Evolutionary conservation across 1,140 invertebrate genomes (phyloP), one percentile per base, ranked within the genome.

Genomic region (Drosophila funebris): DNA sequence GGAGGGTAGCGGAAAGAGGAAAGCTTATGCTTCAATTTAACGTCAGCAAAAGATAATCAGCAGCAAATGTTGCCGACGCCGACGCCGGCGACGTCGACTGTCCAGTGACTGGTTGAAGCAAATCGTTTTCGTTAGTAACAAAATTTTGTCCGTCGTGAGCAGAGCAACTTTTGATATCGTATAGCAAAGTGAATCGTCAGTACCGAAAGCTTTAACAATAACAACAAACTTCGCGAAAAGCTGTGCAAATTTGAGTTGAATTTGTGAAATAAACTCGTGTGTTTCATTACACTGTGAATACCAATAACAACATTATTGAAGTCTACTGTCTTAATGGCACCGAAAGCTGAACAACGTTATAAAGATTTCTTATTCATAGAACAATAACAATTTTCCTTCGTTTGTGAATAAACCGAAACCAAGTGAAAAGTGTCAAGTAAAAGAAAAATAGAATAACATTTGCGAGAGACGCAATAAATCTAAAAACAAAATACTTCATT

Each of bases 281-380:
- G 64, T 61, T 18, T 20, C 33, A 52, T n/a, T 7, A 64, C 68
- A 71, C 68, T 63, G 18, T 54, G 7, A 29, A 43, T 3, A 44
- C 7, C 22, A 33, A 22, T 9, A 44, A 31, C 4, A 44, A 41
- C 33, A 41, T 50, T 11, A 31, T 39, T 43, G 46, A 11, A 41
- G 58, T 37, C 22, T 69, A 52, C 36, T 29, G 20, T 70, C 83
- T 87, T 89, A 88, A 90, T 90, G 90, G 90, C 90, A 90, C 84
- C 90, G 44, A 68, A 6, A 52, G 70, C 83, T 80, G 79, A 78
- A 90, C 71, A 63, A 46, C 66, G 70, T 39, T 90, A 77, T 53
- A 90, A 87, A 72, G 89, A 90, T 75, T 76, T 89, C 68, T 68
- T 90, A 69, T 90, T 90, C 73, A 87, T 90, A 90, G 52, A 69